Percentiles rank a stretch among this genome's conserved stretches.
phyloP scores from a whole-genome alignment of 2,888 invertebrate genomes.

The Xylota segnis region DNA sequence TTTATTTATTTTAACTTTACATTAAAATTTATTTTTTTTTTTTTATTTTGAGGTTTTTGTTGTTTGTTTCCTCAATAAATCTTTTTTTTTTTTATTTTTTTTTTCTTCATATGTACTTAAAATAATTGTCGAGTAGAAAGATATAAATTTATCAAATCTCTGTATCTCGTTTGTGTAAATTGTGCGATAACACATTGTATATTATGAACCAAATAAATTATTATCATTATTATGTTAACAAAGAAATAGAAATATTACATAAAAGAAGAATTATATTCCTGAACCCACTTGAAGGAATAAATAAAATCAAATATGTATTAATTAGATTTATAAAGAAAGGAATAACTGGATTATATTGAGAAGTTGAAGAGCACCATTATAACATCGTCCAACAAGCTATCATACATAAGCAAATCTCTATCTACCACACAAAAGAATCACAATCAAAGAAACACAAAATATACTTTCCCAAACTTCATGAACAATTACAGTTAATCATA shows the following conservation, averaged over 20 bases:
- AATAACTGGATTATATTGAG: constrained; percentile 40
- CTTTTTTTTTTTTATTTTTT: too few relatives aligned
- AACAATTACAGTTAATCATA: constrained; percentile 63
- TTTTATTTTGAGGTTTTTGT: too few relatives aligned
- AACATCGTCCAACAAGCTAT: constrained; percentile 7
- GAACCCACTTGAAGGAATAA: constrained; percentile 33
- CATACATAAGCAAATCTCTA: constrained; percentile 1
- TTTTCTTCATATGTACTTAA: too few relatives aligned
- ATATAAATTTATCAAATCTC: too few relatives aligned
- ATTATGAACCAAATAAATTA: too few relatives aligned
- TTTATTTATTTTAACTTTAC: too few relatives aligned
- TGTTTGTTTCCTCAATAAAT: too few relatives aligned
- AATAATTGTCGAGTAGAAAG: too few relatives aligned
- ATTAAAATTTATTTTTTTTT: too few relatives aligned
- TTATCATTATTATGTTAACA: neutral
- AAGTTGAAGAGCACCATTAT: constrained; percentile 33
- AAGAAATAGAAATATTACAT: constrained; percentile 45
- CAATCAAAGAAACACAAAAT: constrained; percentile 42
- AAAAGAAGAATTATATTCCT: constrained; percentile 43
- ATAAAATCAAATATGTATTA: constrained; percentile 9
- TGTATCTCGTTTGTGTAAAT: too few relatives aligned
- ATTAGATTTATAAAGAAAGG: constrained; percentile 25
- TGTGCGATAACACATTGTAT: too few relatives aligned
- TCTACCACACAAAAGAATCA: constrained; percentile 69
- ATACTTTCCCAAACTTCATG: constrained; percentile 59